phyloP scores from a whole-genome alignment of 1,140 invertebrate genomes.

The Galleria mellonella region DNA sequence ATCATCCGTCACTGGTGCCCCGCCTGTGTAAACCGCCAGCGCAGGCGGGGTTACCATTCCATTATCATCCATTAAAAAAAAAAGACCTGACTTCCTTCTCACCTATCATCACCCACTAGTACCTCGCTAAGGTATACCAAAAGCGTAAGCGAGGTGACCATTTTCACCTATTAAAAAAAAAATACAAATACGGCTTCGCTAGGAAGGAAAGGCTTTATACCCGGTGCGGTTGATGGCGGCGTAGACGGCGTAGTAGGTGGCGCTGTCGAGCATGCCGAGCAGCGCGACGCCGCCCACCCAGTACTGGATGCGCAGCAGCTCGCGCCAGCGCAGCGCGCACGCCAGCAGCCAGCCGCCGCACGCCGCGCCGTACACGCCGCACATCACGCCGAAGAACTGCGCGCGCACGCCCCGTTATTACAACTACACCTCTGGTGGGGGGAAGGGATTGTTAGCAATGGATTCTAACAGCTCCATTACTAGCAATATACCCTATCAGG shows the following conservation, averaged over 20 bases:
- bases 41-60: too few relatives aligned
- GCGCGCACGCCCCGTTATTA: conserved; percentile 8
- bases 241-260: conserved; percentile 90
- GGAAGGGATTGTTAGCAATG: too few relatives aligned
- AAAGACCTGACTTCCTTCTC: too few relatives aligned
- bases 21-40: too few relatives aligned
- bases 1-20: too few relatives aligned
- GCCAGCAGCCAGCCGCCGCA: conserved; percentile 89
- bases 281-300: conserved; percentile 95
- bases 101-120: too few relatives aligned
- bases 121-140: too few relatives aligned
- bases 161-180: too few relatives aligned
- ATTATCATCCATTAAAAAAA: too few relatives aligned
- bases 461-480: too few relatives aligned
- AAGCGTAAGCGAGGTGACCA: too few relatives aligned
- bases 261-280: conserved; percentile 89
- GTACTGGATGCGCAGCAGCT: conserved; percentile 94
- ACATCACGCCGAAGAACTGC: conserved; percentile 95
- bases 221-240: conserved; percentile 48
- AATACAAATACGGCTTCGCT: neutral
- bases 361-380: conserved; percentile 87
- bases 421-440: neutral
- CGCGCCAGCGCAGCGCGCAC: conserved; percentile 91
- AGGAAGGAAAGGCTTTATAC: conserved; percentile 11
- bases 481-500: too few relatives aligned